Percentiles rank a stretch among this genome's conserved stretches.
These are phyloP conservation scores for Squalus acanthias DNA, from an alignment of 2,797 vertebrate species.

Conservation along the genomic window DNA sequence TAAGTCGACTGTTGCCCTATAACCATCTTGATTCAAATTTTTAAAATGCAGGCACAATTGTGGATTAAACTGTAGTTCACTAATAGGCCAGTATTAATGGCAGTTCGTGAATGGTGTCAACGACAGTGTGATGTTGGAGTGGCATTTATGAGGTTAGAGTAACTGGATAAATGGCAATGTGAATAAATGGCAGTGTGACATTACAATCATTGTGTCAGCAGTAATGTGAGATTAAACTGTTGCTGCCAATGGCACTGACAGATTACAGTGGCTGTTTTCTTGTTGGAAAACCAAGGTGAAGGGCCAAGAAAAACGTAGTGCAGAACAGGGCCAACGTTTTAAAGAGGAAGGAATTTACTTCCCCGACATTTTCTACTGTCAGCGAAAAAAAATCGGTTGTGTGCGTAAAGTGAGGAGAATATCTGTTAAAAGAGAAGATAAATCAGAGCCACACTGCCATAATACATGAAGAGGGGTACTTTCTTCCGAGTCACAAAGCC, in stretches of 20 bases:
- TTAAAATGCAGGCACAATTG: neutral
- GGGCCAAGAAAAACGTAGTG: conserved; percentile 12
- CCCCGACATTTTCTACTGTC: conserved; percentile 21
- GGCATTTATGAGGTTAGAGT: conserved; percentile 18
- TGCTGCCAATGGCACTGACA: conserved; percentile 31
- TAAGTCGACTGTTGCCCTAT: neutral
- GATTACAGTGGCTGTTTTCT: conserved; percentile 35
- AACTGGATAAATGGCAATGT: conserved; percentile 6
- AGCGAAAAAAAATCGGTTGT: neutral
- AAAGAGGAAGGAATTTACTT: conserved; percentile 35
- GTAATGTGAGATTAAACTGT: conserved; percentile 32
- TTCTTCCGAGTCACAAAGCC: neutral
- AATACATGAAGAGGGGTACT: neutral
- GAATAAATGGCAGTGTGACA: conserved; percentile 33
- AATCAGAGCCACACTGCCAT: neutral
- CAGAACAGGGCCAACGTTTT: conserved; percentile 28
- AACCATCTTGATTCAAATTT: neutral
- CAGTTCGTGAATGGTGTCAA: neutral
- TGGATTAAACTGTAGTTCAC: neutral
- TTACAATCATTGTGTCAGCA: conserved; percentile 34
- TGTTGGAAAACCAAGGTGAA: conserved; percentile 28
- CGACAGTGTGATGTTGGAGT: neutral
- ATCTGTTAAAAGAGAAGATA: neutral
- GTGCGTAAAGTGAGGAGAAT: neutral
- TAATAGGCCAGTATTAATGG: neutral